Percentiles rank a stretch among this genome's conserved stretches.
These are phyloP conservation scores for Orcinus orca DNA, from an alignment of 2,113 vertebrate species.

Conservation along the genomic window DNA sequence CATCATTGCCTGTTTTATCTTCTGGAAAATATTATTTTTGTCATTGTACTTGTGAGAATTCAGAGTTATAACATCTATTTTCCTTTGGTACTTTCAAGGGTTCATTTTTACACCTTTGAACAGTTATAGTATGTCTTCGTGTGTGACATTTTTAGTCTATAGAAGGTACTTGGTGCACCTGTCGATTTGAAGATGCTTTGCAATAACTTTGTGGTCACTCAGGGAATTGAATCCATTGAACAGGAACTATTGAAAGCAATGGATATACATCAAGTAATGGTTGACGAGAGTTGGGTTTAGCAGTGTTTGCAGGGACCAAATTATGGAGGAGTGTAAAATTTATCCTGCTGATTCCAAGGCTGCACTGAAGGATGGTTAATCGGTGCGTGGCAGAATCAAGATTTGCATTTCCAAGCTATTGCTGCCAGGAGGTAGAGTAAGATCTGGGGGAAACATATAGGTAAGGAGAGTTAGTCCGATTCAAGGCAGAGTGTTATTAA, in stretches of 20 bases:
- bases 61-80: neutral
- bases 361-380: neutral
- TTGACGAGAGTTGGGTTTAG: neutral
- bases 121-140: neutral
- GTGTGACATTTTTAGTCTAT: neutral
- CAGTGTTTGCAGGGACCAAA: neutral
- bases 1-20: neutral
- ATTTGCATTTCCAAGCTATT: neutral
- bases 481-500: neutral
- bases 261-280: neutral
- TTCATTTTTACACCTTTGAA: neutral
- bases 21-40: neutral
- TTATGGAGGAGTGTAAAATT: neutral
- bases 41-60: neutral
- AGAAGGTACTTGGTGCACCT: neutral
- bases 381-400: neutral
- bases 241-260: neutral
- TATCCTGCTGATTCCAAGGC: neutral
- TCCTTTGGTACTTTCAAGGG: neutral
- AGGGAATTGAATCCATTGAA: neutral
- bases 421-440: neutral
- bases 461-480: neutral
- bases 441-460: too few species aligned
- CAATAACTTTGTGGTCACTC: neutral
- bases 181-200: neutral